A percentile compares a stretch with the other conserved stretches of the same genome.
Evolutionary conservation across 2,113 vertebrate genomes (phyloP).

Genomic region (Callorhinus ursinus): DNA sequence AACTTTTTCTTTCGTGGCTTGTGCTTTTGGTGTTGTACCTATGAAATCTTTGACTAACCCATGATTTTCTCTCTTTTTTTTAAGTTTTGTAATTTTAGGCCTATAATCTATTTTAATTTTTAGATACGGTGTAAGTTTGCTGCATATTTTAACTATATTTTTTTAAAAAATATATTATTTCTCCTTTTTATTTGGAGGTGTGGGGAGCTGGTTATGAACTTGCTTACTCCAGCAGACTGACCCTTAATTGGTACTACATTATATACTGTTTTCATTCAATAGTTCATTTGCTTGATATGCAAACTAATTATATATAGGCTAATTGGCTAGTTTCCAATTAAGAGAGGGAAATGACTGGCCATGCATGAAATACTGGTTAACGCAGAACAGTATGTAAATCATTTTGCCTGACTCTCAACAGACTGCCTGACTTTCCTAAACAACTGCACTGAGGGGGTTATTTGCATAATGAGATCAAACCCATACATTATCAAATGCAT

Average conservation of each 20-base stretch:
- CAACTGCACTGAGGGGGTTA: constrained; percentile 28
- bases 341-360: constrained; percentile 60
- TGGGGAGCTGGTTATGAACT: not conserved
- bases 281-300: constrained; percentile 72
- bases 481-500: constrained; percentile 53
- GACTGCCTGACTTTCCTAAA: constrained; percentile 58
- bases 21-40: not conserved
- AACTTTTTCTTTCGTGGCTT: not conserved
- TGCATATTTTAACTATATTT: not conserved
- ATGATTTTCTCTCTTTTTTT: not conserved
- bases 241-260: constrained; percentile 3
- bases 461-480: constrained; percentile 74
- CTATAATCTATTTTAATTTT: not conserved
- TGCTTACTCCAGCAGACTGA: constrained; percentile 19
- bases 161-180: not conserved
- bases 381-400: constrained; percentile 73
- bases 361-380: constrained; percentile 75
- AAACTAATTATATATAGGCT: constrained; percentile 79
- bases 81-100: not conserved
- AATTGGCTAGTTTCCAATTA: constrained; percentile 81
- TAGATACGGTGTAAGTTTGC: not conserved
- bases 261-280: constrained; percentile 66
- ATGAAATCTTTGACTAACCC: not conserved
- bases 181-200: not conserved
- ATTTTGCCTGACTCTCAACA: constrained; percentile 67